Base-by-base conservation (phyloP, 2,888 invertebrate species). In the Calliopum simillimum region DNA sequence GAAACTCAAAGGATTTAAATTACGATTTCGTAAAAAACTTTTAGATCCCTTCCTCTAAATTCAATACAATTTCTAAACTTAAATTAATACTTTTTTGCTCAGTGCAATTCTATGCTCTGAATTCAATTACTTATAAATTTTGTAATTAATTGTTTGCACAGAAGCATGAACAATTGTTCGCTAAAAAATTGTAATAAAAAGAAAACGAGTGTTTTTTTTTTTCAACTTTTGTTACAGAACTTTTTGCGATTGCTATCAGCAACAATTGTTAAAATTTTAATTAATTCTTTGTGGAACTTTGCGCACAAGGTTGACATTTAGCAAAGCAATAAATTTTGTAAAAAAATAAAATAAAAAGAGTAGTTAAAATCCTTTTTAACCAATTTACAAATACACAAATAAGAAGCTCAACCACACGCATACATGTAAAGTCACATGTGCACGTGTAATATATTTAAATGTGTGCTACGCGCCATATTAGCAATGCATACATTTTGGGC, bases 401-500 rank as follows among this genome's bases (percentile, higher is more conserved):
- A 6, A 8, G 2, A 33, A 33, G 8, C 33, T 5, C 14, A 41
- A 12, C 5, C 25, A 58, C 16, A 59, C 59, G 43, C 53, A 44
- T 11, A 14, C n/a, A 43, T 12, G 8, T 33, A 6, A 6, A 33
- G 33, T 33, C 19, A 59, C 59, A 44, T 21, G 13, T 44, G 14
- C 44, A 59, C 44, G 12, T 43, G 13, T 33, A 59, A 21, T 59
- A 19, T 23, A 14, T 23, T 21, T 53, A 53, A 53, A 53, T 53
- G 23, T 53, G 53, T 14, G 53, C 21, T 53, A 53, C 53, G 53
- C 53, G 23, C 2, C 5, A 58, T 25, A 58, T 58, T 33, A 58
- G 56, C 56, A 14, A 33, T 41, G 33, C 56, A 58, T 58, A 58
- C 25, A 58, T 25, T 8, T 58, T 25, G n/a, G 56, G 33, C 56